These are phyloP conservation scores for Acromyrmex heyeri DNA, from an alignment of 1,140 invertebrate species.

Conservation along the genomic window DNA sequence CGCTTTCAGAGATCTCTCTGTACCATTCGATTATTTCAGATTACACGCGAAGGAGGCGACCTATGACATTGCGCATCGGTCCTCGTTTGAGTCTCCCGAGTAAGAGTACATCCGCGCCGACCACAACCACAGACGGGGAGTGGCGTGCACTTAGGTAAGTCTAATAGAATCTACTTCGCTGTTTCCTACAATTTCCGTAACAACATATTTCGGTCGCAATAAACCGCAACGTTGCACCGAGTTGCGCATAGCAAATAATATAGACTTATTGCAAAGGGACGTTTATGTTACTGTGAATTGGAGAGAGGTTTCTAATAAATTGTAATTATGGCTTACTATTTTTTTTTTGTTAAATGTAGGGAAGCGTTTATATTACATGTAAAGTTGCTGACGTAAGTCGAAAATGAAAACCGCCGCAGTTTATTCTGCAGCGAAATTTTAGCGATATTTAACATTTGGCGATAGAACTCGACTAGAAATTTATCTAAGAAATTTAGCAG, in stretches of 20 bases:
- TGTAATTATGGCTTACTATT: neutral
- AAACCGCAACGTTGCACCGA: neutral
- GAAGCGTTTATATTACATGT: neutral
- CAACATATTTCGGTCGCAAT: neutral
- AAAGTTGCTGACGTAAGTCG: neutral
- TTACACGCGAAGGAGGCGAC: slow-evolving; percentile 86
- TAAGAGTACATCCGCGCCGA: slow-evolving; percentile 86
- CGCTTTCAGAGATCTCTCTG: slow-evolving; percentile 14
- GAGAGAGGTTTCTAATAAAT: neutral
- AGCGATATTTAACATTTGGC: neutral
- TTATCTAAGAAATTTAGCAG: no score
- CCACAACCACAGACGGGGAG: slow-evolving; percentile 86
- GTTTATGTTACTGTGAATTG: neutral
- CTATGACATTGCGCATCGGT: slow-evolving; percentile 87
- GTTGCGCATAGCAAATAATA: neutral
- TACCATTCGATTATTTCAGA: slow-evolving; percentile 81
- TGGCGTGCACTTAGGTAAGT: slow-evolving; percentile 85
- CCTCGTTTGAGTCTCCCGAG: slow-evolving; percentile 86
- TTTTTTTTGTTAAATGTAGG: neutral
- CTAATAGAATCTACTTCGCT: slow-evolving; percentile 40
- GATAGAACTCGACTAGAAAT: neutral
- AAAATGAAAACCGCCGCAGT: neutral
- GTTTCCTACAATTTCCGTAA: slow-evolving; percentile 32
- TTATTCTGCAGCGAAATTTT: neutral
- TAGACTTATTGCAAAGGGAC: neutral